These are phyloP conservation scores for Menura novaehollandiae DNA, from an alignment of 2,113 vertebrate genomes.

Conservation along the genomic window DNA sequence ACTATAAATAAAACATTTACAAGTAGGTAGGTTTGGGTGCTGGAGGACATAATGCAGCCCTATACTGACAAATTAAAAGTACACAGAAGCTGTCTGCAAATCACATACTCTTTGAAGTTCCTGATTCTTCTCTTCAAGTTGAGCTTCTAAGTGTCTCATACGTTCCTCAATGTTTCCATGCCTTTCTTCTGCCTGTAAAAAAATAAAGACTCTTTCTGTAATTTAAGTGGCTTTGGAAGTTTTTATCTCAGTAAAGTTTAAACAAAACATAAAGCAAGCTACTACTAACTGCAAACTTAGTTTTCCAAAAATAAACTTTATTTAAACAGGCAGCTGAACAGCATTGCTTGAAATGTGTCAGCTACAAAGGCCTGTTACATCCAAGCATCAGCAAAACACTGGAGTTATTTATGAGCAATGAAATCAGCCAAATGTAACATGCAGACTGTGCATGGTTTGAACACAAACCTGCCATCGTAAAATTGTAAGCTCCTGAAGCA, in stretches of 20 bases:
- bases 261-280: slow-evolving; percentile 85
- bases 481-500: slow-evolving; percentile 84
- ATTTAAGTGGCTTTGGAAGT: slow-evolving; percentile 28
- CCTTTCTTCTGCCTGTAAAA: slow-evolving; percentile 92
- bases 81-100: neutral
- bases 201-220: slow-evolving; percentile 56
- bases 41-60: neutral
- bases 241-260: slow-evolving; percentile 55
- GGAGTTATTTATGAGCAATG: slow-evolving; percentile 83
- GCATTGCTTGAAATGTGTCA: slow-evolving; percentile 87
- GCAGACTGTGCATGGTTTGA: slow-evolving; percentile 84
- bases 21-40: neutral
- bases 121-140: slow-evolving; percentile 99
- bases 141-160: slow-evolving; percentile 95
- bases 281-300: slow-evolving; percentile 81
- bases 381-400: slow-evolving; percentile 82
- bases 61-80: neutral
- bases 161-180: slow-evolving; percentile 98
- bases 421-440: slow-evolving; percentile 88
- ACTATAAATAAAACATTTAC: neutral
- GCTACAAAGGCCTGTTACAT: slow-evolving; percentile 82
- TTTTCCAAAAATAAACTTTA: slow-evolving; percentile 76
- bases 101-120: slow-evolving; percentile 92
- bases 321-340: slow-evolving; percentile 85
- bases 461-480: slow-evolving; percentile 82